phyloP scores from a whole-genome alignment of 1,140 invertebrate species.

The Radopholus similis region DNA sequence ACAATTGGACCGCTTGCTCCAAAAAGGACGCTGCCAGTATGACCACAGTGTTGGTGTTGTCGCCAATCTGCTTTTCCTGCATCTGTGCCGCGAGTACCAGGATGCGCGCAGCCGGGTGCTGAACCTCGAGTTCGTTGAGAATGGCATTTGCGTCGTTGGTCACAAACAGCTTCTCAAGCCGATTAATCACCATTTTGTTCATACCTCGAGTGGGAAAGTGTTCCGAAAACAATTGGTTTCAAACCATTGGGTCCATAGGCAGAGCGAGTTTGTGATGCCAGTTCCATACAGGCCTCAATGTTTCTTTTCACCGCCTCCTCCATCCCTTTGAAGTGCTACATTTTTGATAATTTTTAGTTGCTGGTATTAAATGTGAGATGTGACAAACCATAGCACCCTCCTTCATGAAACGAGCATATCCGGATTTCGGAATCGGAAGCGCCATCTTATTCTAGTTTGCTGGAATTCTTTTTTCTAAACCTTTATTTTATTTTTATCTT shows the following conservation, averaged over 20 bases:
- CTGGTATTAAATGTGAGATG: background rate
- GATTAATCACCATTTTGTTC: conserved; percentile 99
- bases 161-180: conserved; percentile 94
- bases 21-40: conserved; percentile 86
- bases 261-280: conserved; percentile 83
- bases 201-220: conserved; percentile 70
- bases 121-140: conserved; percentile 86
- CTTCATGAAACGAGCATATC: conserved; percentile 58
- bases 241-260: conserved; percentile 84
- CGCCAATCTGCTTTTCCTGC: conserved; percentile 97
- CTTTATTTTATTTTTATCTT: background rate
- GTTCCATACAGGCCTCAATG: conserved; percentile 90
- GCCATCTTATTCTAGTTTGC: conserved; percentile 48
- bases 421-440: conserved; percentile 56
- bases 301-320: conserved; percentile 96
- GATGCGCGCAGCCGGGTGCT: conserved; percentile 97
- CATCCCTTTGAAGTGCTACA: conserved; percentile 86
- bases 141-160: conserved; percentile 99
- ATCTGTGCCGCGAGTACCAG: conserved; percentile 91
- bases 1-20: conserved; percentile 82
- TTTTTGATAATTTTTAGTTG: background rate
- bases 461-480: no score
- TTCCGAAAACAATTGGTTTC: conserved; percentile 30
- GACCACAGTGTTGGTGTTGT: conserved; percentile 97
- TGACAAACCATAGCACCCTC: conserved; percentile 52